Base-by-base conservation (phyloP, 2,797 vertebrate species). In the Notolepis coatsorum region DNA sequence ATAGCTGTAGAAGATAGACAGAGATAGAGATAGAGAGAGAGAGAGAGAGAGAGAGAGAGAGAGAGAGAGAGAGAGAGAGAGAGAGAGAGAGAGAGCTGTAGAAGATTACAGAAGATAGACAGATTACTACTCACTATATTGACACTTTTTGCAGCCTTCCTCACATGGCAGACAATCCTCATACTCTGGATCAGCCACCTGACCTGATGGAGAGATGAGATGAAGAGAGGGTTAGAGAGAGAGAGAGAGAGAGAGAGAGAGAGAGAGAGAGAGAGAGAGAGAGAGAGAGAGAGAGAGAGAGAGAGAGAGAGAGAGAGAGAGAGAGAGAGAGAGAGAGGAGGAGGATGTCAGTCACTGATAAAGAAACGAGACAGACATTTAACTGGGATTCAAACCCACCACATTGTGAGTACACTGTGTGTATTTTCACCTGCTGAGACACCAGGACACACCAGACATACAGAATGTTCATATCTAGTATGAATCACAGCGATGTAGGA, bases 101-200 rank as follows among this genome's bases (percentile, higher is more conserved):
- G n/a, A n/a, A n/a, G n/a, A n/a, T n/a, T n/a, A 5, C 20, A 23
- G 43, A 8, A 21, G 21, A 18, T n/a, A 7, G 15, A 17, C 8
- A 42, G 39, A 13, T 24, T 8, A 66, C 7, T 61, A 89, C 94
- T 87, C 89, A 99, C 96, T 92, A n/a, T 23, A 39, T 67, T 82
- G 57, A 73, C 96, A 98, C 4, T 82, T 84, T 64, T 90, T 84
- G 53, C 97, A 98, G 64, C 96, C 96, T 4, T 94, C 91, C 53
- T 94, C 91, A 84, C 97, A 99, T 18, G 84, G 72, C 31, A 94
- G 5, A 15, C 96, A 98, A 10, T 82, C 88, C 38, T 90, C 91
- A 15, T 84, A 70, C 42, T 91, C 84, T 43, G 72, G 69, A 46
- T 94, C 88, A 60, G 87, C 85, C 49, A 90, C 76, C 84, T 94